Evolutionary conservation across 2,797 vertebrate genomes (phyloP).

Genomic region (Lagocephalus sceleratus): DNA sequence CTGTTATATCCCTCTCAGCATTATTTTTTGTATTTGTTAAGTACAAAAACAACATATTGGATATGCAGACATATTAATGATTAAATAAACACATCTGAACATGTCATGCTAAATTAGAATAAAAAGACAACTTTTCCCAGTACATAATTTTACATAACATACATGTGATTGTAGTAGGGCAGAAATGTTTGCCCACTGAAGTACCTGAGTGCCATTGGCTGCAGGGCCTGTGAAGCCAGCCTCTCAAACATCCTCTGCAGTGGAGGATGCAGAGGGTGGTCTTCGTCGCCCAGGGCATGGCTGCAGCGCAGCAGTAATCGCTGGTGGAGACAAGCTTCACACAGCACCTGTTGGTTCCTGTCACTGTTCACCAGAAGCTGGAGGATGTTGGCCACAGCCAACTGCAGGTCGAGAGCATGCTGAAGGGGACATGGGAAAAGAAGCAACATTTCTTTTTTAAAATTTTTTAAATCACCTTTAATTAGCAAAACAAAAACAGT

Average conservation of each 20-base stretch:
- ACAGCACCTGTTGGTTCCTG: constrained; percentile 95
- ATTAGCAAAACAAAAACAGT: not conserved
- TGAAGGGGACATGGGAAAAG: constrained; percentile 45
- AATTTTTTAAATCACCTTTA: too few species aligned
- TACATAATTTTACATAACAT: too few species aligned
- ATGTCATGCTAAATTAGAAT: too few species aligned
- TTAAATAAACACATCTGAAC: too few species aligned
- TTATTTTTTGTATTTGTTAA: too few species aligned
- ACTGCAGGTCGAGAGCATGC: constrained; percentile 94
- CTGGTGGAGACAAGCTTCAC: constrained; percentile 90
- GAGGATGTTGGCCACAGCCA: constrained; percentile 92
- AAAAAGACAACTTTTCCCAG: too few species aligned
- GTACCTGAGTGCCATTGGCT: constrained; percentile 94
- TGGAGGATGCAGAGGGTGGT: constrained; percentile 91
- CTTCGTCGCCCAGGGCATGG: constrained; percentile 90
- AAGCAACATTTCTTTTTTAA: not conserved
- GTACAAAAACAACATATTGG: too few species aligned
- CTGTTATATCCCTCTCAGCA: too few species aligned
- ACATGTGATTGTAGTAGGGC: too few species aligned
- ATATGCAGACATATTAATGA: too few species aligned
- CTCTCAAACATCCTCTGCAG: constrained; percentile 98
- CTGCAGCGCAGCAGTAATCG: constrained; percentile 93
- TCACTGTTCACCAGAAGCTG: constrained; percentile 93
- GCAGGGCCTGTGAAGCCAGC: constrained; percentile 93
- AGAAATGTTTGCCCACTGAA: too few species aligned